Percentiles rank a stretch among this genome's conserved stretches.
Evolutionary conservation across 1,140 invertebrate genomes (phyloP).

Genomic region (Bombus huntii): DNA sequence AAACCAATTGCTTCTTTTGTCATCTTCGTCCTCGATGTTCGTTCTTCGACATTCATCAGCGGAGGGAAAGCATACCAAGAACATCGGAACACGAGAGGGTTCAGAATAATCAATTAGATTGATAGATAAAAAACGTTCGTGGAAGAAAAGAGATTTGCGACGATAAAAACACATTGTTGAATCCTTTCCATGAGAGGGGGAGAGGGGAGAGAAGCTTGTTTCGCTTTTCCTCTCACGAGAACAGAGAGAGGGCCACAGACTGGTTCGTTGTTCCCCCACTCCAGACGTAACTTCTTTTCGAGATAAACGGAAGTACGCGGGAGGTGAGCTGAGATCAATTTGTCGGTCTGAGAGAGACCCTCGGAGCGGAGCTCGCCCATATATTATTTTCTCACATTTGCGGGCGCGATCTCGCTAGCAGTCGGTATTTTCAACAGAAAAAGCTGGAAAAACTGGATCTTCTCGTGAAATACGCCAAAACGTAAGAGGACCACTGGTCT

Average conservation of each 20-base stretch:
- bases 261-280: constrained; percentile 53
- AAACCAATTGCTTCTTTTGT: background rate
- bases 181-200: constrained; percentile 19
- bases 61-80: constrained; percentile 8
- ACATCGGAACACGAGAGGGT: constrained; percentile 17
- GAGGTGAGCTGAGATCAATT: constrained; percentile 66
- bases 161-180: constrained; percentile 32
- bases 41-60: constrained; percentile 5
- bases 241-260: constrained; percentile 32
- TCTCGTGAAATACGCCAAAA: constrained; percentile 14
- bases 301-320: constrained; percentile 34
- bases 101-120: constrained; percentile 2
- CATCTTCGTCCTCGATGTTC: constrained; percentile 10
- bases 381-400: constrained; percentile 12
- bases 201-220: constrained; percentile 34
- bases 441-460: constrained; percentile 3
- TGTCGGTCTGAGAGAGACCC: constrained; percentile 53
- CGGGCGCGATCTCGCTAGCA: constrained; percentile 6
- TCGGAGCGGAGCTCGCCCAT: constrained; percentile 25
- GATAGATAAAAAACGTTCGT: constrained; percentile 39
- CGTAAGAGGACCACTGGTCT: constrained; percentile 8
- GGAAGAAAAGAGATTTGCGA: constrained; percentile 59
- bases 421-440: background rate
- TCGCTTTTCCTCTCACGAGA: constrained; percentile 50
- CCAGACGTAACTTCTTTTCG: constrained; percentile 39